These are phyloP conservation scores for Prorops nasuta DNA, from an alignment of 1,140 invertebrate species.

Conservation along the genomic window DNA sequence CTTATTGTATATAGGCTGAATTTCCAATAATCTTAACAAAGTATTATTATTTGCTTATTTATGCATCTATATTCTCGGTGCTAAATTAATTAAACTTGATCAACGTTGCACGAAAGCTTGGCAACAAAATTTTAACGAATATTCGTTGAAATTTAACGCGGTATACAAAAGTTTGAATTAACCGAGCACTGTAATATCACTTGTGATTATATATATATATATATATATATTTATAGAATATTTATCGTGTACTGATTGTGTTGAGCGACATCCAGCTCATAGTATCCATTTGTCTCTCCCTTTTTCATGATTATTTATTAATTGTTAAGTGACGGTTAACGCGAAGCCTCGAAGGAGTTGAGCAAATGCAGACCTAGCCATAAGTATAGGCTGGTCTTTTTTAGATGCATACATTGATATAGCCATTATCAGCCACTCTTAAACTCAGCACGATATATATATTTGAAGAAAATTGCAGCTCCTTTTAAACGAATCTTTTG, in stretches of 20 bases:
- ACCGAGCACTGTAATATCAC: too few relatives aligned
- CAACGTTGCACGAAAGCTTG: too few relatives aligned
- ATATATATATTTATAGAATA: neutral
- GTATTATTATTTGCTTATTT: too few relatives aligned
- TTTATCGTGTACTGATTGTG: neutral
- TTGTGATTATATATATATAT: too few relatives aligned
- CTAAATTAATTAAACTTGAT: conserved; percentile 25
- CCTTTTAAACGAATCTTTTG: conserved; percentile 33
- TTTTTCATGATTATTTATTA: neutral
- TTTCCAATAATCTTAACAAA: neutral
- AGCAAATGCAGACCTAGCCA: too few relatives aligned
- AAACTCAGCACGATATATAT: conserved; percentile 25
- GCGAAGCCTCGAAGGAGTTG: too few relatives aligned
- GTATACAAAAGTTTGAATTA: conserved; percentile 12
- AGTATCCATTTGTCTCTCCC: neutral
- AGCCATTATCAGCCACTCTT: neutral
- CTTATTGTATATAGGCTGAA: conserved; percentile 21
- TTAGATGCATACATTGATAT: too few relatives aligned
- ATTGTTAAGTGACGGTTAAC: too few relatives aligned
- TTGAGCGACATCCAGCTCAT: neutral
- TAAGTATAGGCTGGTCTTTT: too few relatives aligned
- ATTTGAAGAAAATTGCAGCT: conserved; percentile 33
- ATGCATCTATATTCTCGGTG: too few relatives aligned
- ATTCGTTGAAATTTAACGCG: conserved; percentile 4
- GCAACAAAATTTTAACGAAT: neutral